Conservation (phyloP, 2,888 invertebrate species). For the Amphipyra tragopoginis region DNA sequence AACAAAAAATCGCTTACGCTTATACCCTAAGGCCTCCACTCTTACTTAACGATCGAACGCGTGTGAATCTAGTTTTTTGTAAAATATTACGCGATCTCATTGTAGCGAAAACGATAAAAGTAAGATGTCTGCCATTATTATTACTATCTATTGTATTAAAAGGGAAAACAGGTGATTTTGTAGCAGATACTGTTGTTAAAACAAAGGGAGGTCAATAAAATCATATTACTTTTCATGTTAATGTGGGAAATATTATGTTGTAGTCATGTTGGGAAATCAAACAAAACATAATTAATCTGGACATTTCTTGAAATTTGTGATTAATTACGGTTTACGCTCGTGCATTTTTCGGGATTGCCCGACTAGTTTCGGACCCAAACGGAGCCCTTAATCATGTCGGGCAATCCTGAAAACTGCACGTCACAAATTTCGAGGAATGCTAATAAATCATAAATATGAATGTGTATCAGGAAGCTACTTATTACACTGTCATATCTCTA, state of each 20-base stretch:
- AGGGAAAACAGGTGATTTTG: constrained; percentile 25
- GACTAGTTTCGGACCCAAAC: too few relatives aligned
- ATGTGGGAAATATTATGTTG: not conserved
- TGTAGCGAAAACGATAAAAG: constrained; percentile 43
- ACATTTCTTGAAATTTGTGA: too few relatives aligned
- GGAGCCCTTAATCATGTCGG: too few relatives aligned
- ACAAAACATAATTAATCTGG: not conserved
- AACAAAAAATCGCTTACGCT: constrained; percentile 6
- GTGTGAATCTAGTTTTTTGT: constrained; percentile 53
- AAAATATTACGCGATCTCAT: constrained; percentile 53
- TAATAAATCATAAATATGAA: too few relatives aligned
- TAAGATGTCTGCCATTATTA: constrained; percentile 29
- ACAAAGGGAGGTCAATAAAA: constrained; percentile 3
- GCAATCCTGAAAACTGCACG: too few relatives aligned
- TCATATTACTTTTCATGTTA: not conserved
- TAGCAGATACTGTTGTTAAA: constrained; percentile 5
- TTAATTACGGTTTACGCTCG: too few relatives aligned
- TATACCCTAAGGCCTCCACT: constrained; percentile 3
- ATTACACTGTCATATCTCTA: too few relatives aligned
- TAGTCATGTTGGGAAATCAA: not conserved
- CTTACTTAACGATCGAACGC: constrained; percentile 51
- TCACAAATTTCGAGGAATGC: too few relatives aligned
- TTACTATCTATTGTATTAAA: constrained; percentile 15
- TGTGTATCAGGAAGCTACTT: too few relatives aligned
- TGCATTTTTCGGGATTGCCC: too few relatives aligned